Conservation (phyloP, 37 sponge, comb jelly and placozoan species). For the Agelas oroides region DNA sequence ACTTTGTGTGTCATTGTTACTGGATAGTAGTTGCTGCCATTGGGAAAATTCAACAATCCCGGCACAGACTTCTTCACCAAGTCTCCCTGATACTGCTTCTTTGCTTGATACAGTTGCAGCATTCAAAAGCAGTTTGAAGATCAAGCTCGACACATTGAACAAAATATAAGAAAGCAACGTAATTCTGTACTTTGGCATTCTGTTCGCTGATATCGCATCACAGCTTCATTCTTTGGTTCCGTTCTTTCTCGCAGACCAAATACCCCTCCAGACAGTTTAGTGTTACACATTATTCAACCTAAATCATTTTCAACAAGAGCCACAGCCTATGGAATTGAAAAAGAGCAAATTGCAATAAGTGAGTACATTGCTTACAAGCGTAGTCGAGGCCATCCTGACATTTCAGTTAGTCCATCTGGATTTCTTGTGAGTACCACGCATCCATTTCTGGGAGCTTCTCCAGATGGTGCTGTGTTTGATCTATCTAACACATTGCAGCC, state of each 20-base stretch:
- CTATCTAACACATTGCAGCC: no score
- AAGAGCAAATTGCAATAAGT: conserved; percentile 18
- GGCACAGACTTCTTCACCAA: not conserved
- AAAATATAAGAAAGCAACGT: conserved; percentile 44
- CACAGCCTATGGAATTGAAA: conserved; percentile 49
- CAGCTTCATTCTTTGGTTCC: conserved; percentile 56
- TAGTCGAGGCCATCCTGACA: conserved; percentile 34
- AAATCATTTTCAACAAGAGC: conserved; percentile 44
- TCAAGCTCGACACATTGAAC: conserved; percentile 36
- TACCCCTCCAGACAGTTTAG: conserved; percentile 57
- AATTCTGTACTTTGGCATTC: conserved; percentile 31
- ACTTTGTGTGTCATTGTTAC: conserved; percentile 40
- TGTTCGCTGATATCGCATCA: conserved; percentile 41
- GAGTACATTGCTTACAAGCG: conserved; percentile 34
- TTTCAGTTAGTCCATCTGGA: conserved; percentile 54
- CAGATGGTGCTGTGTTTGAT: no score
- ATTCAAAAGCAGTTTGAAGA: conserved; percentile 36
- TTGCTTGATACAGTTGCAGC: conserved; percentile 27
- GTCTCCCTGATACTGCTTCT: no score
- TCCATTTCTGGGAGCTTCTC: no score
- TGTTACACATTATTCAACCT: conserved; percentile 46
- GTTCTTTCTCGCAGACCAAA: conserved; percentile 15
- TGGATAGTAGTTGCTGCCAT: no score
- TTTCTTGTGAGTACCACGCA: no score
- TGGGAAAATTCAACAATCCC: no score